phyloP scores from a whole-genome alignment of 2,888 invertebrate species.

The Drosophila macrospina region DNA sequence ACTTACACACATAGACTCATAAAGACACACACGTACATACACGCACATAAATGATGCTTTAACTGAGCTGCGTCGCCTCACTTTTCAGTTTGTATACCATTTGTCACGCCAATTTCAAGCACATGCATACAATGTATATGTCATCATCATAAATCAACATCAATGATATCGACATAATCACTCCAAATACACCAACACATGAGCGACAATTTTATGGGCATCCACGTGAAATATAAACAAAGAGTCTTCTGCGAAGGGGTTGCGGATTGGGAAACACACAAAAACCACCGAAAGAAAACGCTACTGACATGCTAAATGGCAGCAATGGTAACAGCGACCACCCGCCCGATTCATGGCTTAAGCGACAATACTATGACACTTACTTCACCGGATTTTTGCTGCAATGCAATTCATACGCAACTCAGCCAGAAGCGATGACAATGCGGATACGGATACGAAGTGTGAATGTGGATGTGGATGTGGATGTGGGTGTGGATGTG shows the following conservation, averaged over 20 bases:
- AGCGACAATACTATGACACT: conserved; percentile 69
- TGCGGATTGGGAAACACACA: conserved; percentile 12
- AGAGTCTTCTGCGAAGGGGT: background rate
- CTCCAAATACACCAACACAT: conserved; percentile 63
- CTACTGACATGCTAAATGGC: conserved; percentile 76
- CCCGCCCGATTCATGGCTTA: conserved; percentile 30
- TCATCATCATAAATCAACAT: conserved; percentile 81
- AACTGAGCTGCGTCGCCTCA: conserved; percentile 34
- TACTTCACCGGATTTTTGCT: conserved; percentile 65
- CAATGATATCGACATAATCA: conserved; percentile 81
- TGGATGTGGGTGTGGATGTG: conserved; percentile 37
- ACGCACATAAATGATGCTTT: conserved; percentile 36
- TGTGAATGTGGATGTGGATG: conserved; percentile 40
- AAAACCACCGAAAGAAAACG: conserved; percentile 62
- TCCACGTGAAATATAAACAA: conserved; percentile 64
- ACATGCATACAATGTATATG: conserved; percentile 41
- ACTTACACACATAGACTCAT: too few species aligned
- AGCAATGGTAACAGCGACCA: conserved; percentile 47
- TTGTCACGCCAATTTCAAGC: conserved; percentile 58
- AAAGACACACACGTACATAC: too few species aligned
- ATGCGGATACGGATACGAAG: conserved; percentile 40
- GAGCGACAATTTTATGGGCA: conserved; percentile 28
- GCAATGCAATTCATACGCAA: conserved; percentile 73
- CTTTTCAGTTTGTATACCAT: conserved; percentile 55
- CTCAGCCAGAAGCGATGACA: conserved; percentile 58